Conservation (phyloP, 2,797 vertebrate species). For the Anguilla anguilla region DNA sequence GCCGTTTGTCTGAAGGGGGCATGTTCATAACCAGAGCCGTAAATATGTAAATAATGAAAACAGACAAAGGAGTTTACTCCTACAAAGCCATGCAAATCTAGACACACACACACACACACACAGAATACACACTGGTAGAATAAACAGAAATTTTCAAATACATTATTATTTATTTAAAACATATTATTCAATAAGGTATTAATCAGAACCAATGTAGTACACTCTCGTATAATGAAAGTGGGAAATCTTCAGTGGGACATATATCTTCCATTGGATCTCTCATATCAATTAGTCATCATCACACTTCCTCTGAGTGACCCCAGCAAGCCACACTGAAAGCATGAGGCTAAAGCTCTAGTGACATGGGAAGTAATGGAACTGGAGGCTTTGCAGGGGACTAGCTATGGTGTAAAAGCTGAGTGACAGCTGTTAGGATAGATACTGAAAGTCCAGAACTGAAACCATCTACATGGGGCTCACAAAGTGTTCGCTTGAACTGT, state of each 20-base stretch:
- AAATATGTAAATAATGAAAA: background rate
- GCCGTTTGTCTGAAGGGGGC: background rate
- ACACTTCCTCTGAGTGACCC: background rate
- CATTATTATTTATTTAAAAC: background rate
- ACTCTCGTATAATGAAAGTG: background rate
- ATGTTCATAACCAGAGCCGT: background rate
- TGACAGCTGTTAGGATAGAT: background rate
- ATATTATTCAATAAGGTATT: background rate
- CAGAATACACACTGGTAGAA: no score
- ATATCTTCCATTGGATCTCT: background rate
- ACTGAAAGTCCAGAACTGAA: background rate
- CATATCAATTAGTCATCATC: background rate
- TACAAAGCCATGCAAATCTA: background rate
- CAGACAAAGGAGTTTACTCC: background rate
- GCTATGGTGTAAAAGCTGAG: background rate
- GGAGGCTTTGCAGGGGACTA: background rate
- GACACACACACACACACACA: background rate
- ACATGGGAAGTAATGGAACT: background rate
- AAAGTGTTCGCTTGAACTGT: background rate
- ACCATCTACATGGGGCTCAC: background rate
- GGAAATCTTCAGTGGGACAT: background rate
- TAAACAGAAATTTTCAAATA: background rate
- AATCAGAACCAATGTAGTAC: background rate
- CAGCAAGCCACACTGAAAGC: background rate
- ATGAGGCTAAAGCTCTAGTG: background rate